Evolutionary conservation across 2,113 vertebrate species (phyloP).

Genomic region (Sebastes fasciatus): DNA sequence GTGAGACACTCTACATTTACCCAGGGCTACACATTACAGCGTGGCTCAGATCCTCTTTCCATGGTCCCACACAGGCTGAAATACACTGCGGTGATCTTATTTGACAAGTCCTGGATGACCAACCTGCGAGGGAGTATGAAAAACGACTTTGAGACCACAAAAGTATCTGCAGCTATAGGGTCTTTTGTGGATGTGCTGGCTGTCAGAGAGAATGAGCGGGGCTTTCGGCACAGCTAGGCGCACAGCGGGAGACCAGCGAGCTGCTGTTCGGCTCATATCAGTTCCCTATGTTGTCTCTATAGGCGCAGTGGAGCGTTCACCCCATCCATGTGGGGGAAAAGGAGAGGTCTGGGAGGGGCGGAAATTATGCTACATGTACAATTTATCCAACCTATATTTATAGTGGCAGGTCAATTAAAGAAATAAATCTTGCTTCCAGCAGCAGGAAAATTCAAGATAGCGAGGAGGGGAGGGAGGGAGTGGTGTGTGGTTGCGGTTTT

Average conservation of each 20-base stretch:
- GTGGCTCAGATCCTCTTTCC: slow-evolving; percentile 58
- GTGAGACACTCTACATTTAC: slow-evolving; percentile 56
- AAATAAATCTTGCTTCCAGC: slow-evolving; percentile 37
- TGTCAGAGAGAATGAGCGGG: slow-evolving; percentile 51
- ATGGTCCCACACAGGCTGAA: slow-evolving; percentile 52
- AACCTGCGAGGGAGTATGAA: slow-evolving; percentile 53
- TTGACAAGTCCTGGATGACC: slow-evolving; percentile 73
- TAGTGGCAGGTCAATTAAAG: slow-evolving; percentile 54
- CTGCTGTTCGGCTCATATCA: slow-evolving; percentile 27
- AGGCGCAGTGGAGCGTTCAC: slow-evolving; percentile 43
- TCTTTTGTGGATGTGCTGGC: slow-evolving; percentile 36
- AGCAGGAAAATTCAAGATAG: slow-evolving; percentile 18
- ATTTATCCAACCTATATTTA: slow-evolving; percentile 43
- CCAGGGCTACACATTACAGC: slow-evolving; percentile 59
- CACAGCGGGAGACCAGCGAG: slow-evolving; percentile 42
- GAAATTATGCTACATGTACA: slow-evolving; percentile 3
- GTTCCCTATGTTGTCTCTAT: slow-evolving; percentile 40
- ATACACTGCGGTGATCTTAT: slow-evolving; percentile 60
- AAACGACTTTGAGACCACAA: slow-evolving; percentile 45
- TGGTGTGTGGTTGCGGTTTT: slow-evolving; percentile 13
- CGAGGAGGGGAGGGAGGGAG: slow-evolving; percentile 17
- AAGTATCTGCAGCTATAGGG: slow-evolving; percentile 47
- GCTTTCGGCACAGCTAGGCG: neutral
- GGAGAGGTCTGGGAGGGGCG: slow-evolving; percentile 3
- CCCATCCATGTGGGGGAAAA: slow-evolving; percentile 14